Conservation (phyloP, 2,113 vertebrate species). For the Varanus salvator region DNA sequence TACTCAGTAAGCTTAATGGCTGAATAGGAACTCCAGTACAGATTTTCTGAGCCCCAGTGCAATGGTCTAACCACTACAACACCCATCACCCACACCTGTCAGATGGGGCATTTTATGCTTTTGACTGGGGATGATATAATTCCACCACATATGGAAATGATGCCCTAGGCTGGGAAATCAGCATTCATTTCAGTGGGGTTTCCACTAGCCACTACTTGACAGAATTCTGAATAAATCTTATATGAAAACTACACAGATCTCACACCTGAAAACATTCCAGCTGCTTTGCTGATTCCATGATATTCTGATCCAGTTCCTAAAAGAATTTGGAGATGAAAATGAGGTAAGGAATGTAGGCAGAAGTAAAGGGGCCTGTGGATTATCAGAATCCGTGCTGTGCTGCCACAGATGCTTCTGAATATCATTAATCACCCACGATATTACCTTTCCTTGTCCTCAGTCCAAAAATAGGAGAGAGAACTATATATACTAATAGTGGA, state of each 20-base stretch:
- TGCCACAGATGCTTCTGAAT: accelerated
- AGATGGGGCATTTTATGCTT: no score
- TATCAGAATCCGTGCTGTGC: background rate
- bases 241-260: background rate
- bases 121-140: no score
- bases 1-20: no score
- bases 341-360: background rate
- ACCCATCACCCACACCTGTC: no score
- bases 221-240: background rate
- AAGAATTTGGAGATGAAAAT: background rate
- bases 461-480: no score
- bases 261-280: background rate
- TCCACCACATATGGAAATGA: no score
- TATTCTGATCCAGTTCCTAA: background rate
- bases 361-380: background rate
- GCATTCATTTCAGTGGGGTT: background rate
- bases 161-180: no score
- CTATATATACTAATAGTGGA: no score
- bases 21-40: no score
- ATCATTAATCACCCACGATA: background rate
- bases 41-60: no score
- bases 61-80: no score
- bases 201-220: background rate
- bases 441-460: background rate
- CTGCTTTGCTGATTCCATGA: background rate